Evolutionary conservation across 1,140 invertebrate genomes (phyloP).

Genomic region (Brachionus asplanchnoidis): DNA sequence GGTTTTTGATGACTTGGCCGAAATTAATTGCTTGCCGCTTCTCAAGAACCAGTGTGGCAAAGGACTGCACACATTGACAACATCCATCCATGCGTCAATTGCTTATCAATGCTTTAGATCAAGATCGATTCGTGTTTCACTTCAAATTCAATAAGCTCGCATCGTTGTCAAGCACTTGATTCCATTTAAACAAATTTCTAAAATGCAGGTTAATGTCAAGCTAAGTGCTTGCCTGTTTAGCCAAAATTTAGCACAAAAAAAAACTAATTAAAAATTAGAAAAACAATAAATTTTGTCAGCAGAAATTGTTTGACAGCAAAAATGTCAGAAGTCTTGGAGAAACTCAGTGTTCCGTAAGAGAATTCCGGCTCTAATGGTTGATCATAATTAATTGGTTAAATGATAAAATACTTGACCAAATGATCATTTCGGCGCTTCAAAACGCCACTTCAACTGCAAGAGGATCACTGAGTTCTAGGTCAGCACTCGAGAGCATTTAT

Average conservation of each 20-base stretch:
- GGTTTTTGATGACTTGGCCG: not conserved
- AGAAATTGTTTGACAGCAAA: not conserved
- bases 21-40: not conserved
- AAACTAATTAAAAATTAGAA: not conserved
- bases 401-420: not conserved
- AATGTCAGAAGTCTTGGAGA: not conserved
- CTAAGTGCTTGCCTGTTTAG: not conserved
- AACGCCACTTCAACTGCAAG: not conserved
- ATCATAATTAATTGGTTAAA: not conserved
- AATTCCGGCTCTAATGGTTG: not conserved
- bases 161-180: not conserved
- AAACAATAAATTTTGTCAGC: not conserved
- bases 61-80: not conserved
- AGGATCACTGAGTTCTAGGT: not conserved
- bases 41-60: not conserved
- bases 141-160: not conserved
- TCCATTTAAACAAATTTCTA: not conserved
- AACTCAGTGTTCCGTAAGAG: not conserved
- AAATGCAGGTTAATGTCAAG: constrained; percentile 1
- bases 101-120: not conserved
- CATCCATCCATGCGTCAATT: not conserved
- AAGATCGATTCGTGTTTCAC: not conserved
- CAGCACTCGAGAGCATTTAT: not conserved
- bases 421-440: not conserved
- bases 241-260: not conserved